phyloP scores from a whole-genome alignment of 1,140 invertebrate genomes.

The Epicauta chinensis region DNA sequence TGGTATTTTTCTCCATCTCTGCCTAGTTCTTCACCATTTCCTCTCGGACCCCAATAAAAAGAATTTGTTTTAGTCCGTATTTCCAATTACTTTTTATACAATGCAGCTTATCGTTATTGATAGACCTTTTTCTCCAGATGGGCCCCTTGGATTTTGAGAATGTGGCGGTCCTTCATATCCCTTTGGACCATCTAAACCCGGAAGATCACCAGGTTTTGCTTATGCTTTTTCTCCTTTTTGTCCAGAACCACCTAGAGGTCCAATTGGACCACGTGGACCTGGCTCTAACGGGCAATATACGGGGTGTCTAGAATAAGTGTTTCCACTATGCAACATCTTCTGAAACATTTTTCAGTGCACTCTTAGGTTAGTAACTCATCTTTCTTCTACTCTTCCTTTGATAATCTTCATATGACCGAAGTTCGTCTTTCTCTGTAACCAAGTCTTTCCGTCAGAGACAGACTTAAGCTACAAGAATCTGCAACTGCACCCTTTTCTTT shows the following conservation, averaged over 20 bases:
- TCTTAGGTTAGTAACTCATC: too few species aligned
- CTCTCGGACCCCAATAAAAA: conserved; percentile 55
- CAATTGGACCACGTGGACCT: conserved; percentile 58
- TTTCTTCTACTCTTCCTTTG: too few species aligned
- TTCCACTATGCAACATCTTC: too few species aligned
- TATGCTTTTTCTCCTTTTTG: conserved; percentile 56
- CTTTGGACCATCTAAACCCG: conserved; percentile 47
- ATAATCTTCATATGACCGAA: too few species aligned
- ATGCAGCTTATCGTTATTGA: conserved; percentile 51
- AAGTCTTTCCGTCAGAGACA: too few species aligned
- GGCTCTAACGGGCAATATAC: too few species aligned
- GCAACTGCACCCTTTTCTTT: too few species aligned
- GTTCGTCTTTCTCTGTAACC: too few species aligned
- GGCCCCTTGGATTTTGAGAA: conserved; percentile 45
- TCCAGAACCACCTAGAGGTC: conserved; percentile 59
- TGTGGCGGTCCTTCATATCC: conserved; percentile 56
- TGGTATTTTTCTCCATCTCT: conserved; percentile 63
- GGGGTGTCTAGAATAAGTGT: too few species aligned
- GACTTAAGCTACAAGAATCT: too few species aligned
- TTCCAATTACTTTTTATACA: not conserved
- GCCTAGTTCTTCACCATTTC: conserved; percentile 80
- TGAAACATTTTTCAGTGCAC: too few species aligned
- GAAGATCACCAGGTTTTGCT: conserved; percentile 49
- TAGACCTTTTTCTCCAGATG: conserved; percentile 47
- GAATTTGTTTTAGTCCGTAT: not conserved